A percentile compares a stretch with the other conserved stretches of the same genome.
Evolutionary conservation across 2,113 vertebrate species (phyloP).

Genomic region (Coreoperca whiteheadi): DNA sequence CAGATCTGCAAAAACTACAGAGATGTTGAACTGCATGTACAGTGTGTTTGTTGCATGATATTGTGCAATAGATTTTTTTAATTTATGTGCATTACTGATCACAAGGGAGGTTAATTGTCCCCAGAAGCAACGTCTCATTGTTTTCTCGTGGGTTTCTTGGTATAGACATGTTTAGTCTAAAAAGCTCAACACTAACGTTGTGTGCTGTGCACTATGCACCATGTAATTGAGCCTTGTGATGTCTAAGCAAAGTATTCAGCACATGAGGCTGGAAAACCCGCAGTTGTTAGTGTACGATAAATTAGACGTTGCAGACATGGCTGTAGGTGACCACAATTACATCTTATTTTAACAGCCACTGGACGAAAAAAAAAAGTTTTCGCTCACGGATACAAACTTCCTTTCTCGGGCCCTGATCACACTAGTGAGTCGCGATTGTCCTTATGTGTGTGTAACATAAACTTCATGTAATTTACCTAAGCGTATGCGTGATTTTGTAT

Average conservation of each 20-base stretch:
- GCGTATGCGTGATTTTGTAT: background rate
- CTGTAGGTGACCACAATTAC: background rate
- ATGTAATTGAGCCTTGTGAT: background rate
- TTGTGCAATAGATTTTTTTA: background rate
- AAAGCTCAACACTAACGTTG: background rate
- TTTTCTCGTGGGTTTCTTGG: background rate
- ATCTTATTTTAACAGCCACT: background rate
- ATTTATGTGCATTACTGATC: background rate
- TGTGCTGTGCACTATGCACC: background rate
- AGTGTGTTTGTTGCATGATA: background rate
- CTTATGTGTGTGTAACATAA: background rate
- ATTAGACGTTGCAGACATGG: background rate
- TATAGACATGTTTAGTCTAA: background rate
- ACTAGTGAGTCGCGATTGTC: background rate
- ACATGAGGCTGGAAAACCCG: background rate
- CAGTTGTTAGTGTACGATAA: background rate
- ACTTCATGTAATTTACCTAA: conserved; percentile 14
- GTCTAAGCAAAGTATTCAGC: background rate
- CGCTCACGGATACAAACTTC: conserved; percentile 25
- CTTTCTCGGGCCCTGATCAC: background rate
- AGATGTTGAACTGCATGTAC: background rate
- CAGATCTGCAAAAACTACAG: background rate
- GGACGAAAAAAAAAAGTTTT: background rate
- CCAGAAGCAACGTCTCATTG: background rate
- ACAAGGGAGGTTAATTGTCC: background rate